phyloP scores from a whole-genome alignment of 2,113 vertebrate genomes.

The Amphilophus citrinellus region DNA sequence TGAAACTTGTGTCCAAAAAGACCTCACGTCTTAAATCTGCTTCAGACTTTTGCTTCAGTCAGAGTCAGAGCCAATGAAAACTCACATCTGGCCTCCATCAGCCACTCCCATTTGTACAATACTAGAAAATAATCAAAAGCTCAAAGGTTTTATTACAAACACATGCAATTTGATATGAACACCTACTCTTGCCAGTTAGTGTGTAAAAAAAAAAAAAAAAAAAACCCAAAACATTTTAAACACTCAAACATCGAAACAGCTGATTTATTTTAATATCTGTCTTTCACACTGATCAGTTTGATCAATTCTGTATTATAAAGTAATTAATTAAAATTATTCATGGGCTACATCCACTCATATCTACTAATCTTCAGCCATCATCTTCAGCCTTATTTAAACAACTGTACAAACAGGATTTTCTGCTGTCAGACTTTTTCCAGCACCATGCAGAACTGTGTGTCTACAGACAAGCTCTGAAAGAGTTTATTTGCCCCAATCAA shows the following conservation, averaged over 20 bases:
- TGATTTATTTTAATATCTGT: neutral
- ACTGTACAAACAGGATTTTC: neutral
- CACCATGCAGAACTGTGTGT: neutral
- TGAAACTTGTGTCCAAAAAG: slow-evolving; percentile 13
- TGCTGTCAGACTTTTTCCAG: neutral
- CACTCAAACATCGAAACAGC: neutral
- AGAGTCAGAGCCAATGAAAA: slow-evolving; percentile 41
- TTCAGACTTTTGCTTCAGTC: slow-evolving; percentile 18
- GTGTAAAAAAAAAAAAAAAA: no score
- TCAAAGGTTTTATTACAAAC: neutral
- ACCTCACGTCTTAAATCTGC: slow-evolving; percentile 7
- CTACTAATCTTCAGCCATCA: neutral
- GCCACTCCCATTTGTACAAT: slow-evolving; percentile 22
- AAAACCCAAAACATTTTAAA: neutral
- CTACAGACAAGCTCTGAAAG: neutral
- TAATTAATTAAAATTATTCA: neutral
- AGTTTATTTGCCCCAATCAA: neutral
- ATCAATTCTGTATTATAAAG: neutral
- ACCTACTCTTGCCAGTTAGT: neutral
- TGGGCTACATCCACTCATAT: neutral
- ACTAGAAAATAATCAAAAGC: slow-evolving; percentile 18
- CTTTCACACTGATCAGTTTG: neutral
- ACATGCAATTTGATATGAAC: neutral
- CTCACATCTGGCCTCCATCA: slow-evolving; percentile 73
- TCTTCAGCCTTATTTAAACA: neutral